Conservation (phyloP, 2,113 vertebrate species). For the Oncorhynchus masou region DNA sequence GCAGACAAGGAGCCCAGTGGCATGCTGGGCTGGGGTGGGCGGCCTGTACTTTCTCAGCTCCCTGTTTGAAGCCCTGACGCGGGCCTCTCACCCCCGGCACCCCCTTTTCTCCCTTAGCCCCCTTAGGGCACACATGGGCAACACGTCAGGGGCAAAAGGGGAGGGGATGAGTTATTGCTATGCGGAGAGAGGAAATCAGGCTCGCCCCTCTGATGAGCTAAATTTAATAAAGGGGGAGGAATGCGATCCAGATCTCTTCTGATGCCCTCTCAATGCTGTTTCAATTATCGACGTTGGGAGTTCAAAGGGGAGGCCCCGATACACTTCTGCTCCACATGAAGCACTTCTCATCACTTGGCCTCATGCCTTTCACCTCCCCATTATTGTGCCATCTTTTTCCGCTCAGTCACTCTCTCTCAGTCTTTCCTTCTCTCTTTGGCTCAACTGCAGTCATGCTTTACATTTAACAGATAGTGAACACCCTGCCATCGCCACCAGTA, state of each 20-base stretch:
- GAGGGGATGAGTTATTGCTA: slow-evolving; percentile 76
- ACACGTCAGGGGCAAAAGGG: slow-evolving; percentile 73
- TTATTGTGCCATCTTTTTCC: slow-evolving; percentile 59
- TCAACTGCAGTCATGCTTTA: slow-evolving; percentile 60
- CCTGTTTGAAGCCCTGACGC: slow-evolving; percentile 53
- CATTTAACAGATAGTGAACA: slow-evolving; percentile 63
- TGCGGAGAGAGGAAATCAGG: slow-evolving; percentile 51
- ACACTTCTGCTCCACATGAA: slow-evolving; percentile 60
- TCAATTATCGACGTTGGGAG: slow-evolving; percentile 69
- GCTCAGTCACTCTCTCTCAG: slow-evolving; percentile 30
- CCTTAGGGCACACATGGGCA: slow-evolving; percentile 75
- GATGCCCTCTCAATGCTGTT: slow-evolving; percentile 70
- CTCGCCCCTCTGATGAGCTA: slow-evolving; percentile 53
- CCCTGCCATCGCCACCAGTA: slow-evolving; percentile 32
- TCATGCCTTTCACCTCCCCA: slow-evolving; percentile 57
- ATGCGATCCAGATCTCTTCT: slow-evolving; percentile 73
- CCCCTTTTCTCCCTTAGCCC: slow-evolving; percentile 28
- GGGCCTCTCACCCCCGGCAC: neutral
- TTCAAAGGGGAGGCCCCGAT: slow-evolving; percentile 73
- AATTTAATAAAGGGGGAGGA: slow-evolving; percentile 71
- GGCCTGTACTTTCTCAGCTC: slow-evolving; percentile 65
- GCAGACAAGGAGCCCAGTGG: slow-evolving; percentile 59
- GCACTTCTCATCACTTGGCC: slow-evolving; percentile 64
- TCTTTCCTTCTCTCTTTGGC: slow-evolving; percentile 1
- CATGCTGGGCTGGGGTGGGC: slow-evolving; percentile 30